These are phyloP conservation scores for Ochotona curzoniae DNA, from an alignment of 2,113 vertebrate genomes.

Conservation along the genomic window DNA sequence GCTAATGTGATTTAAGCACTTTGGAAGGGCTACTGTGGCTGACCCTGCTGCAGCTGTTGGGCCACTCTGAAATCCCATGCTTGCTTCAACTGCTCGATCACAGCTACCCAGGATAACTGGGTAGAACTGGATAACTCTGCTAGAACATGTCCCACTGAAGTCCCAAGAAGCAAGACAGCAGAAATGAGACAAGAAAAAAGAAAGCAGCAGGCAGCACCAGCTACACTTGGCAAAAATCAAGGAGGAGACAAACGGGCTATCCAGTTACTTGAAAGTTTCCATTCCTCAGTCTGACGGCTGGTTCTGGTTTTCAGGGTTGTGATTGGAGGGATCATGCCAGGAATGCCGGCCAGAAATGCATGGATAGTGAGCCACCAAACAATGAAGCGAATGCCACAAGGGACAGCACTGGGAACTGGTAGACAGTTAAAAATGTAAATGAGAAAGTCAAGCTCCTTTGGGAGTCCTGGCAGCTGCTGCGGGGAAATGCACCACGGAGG, in stretches of 20 bases:
- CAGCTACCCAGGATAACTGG: not conserved
- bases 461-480: slow-evolving; percentile 42
- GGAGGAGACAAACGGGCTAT: slow-evolving; percentile 55
- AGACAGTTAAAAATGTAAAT: not conserved
- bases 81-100: not conserved
- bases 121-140: not conserved
- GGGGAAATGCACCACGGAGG: slow-evolving; percentile 75
- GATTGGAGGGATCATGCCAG: slow-evolving; percentile 39
- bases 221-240: slow-evolving; percentile 59
- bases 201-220: not conserved
- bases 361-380: slow-evolving; percentile 18
- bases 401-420: not conserved
- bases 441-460: not conserved
- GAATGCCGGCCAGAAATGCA: slow-evolving; percentile 48
- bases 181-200: not conserved
- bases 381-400: slow-evolving; percentile 18
- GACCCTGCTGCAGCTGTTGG: too few species aligned
- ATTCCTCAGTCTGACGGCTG: not conserved
- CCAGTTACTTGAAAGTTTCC: slow-evolving; percentile 45
- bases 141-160: not conserved
- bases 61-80: not conserved
- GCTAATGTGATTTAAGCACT: not conserved
- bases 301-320: slow-evolving; percentile 43
- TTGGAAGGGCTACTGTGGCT: not conserved
- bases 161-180: slow-evolving; percentile 31